Base-by-base conservation (phyloP, 2,888 invertebrate genomes). In the Euspilapteryx auroguttella region DNA sequence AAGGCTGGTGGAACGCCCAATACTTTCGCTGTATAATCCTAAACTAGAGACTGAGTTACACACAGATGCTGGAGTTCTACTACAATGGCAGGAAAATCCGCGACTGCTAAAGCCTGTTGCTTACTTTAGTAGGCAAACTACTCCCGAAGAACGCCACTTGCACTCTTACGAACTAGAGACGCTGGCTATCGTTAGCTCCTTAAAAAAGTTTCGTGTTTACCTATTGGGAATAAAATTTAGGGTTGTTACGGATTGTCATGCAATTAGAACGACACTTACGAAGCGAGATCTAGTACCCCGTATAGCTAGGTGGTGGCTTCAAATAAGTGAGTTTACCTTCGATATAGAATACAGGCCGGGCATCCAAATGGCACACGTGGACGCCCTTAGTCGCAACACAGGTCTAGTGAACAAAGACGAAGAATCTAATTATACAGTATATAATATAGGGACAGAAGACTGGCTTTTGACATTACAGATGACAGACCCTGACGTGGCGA, bases 91-190 rank as follows among this genome's bases (percentile, higher is more conserved):
- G 25, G 34, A 41, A 17, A 9, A 14, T 9, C 38, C 41, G 4
- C 32, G 35, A 21, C 25, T 32, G 4, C 23, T 44, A 29, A 39
- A 47, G 14, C 44, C 42, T 1, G 40, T 56, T 4, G 40, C 41
- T 3, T 57, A 45, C 32, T 44, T 38, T 13, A 50, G 48, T 24
- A 35, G 46, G 8, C 44, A 44, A 26, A 41, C 51, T 1, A 39
- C 39, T 1, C 34, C 31, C 2, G 34, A 39, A 1, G 57, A 63
- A 34, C 27, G 30, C 8, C 46, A 41, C 13, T 53, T 51, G 15
- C 46, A 47, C 14, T 44, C 44, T 2, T 48, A 45, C 12, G 57
- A 62, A 24, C 32, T 47, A n/a, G 53, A 63, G 28, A 42, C 41
- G 4, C 34, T 61, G 7, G 55, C 54, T 1, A 42, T 57, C 0